Conservation (phyloP, 2,888 invertebrate species). For the Pterostichus niger region DNA sequence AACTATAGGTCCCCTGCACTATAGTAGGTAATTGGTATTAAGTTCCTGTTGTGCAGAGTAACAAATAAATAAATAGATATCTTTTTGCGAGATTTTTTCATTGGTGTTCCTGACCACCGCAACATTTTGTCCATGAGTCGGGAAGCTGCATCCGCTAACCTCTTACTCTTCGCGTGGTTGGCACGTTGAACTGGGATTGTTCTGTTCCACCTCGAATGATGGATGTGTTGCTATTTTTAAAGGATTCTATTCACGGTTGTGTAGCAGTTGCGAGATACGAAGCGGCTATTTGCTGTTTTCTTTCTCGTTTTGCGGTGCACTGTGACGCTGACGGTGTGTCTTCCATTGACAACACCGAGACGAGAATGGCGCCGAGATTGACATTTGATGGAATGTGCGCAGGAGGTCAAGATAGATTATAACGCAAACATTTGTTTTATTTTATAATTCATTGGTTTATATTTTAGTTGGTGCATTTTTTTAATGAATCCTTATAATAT, state of each 20-base stretch:
- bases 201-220: slow-evolving; percentile 62
- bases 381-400: neutral
- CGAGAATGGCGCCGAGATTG: slow-evolving; percentile 21
- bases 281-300: slow-evolving; percentile 3
- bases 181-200: slow-evolving; percentile 65
- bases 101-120: slow-evolving; percentile 40
- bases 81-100: too few relatives aligned
- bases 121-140: slow-evolving; percentile 53
- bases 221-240: slow-evolving; percentile 66
- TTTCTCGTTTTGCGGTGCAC: slow-evolving; percentile 20
- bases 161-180: slow-evolving; percentile 10
- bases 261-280: slow-evolving; percentile 25
- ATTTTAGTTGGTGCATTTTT: too few relatives aligned
- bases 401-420: too few relatives aligned
- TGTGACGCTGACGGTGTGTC: slow-evolving; percentile 15
- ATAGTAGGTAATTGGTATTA: too few relatives aligned
- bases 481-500: too few relatives aligned
- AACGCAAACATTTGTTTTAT: too few relatives aligned
- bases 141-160: neutral
- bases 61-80: too few relatives aligned
- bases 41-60: too few relatives aligned
- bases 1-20: too few relatives aligned
- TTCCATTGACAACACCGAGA: slow-evolving; percentile 44
- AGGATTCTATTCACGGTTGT: slow-evolving; percentile 64
- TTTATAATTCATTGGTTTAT: too few relatives aligned